Evolutionary conservation across 2,888 invertebrate species (phyloP), one percentile per base, ranked within the genome.

Genomic region (Cylindroiulus punctatus): DNA sequence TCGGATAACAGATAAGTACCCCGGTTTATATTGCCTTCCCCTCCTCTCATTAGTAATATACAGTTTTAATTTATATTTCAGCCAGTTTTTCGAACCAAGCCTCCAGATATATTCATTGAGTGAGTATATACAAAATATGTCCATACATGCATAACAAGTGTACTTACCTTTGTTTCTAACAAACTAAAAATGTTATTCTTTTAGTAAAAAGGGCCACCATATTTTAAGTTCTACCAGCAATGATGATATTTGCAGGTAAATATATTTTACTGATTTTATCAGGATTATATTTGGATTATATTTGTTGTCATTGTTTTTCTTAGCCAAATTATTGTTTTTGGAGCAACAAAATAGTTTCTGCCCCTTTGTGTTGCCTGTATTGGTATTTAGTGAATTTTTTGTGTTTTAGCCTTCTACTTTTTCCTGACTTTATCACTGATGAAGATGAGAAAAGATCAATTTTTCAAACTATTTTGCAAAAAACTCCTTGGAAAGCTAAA

Each of bases 401-500:
- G n/a, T n/a, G n/a, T 19, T 85, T 76, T 40, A 87, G 87, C 47
- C 57, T 87, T 36, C 19, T 14, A 12, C 84, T 84, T 81, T 84
- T 87, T 85, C 87, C 87, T 10, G 30, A 36, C n/a, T 87, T 86
- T 65, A 32, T 87, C 0, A 36, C 19, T 32, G 47, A 87, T 82
- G 32, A 17, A 42, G 84, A 65, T 12, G 57, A 22, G 26, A 40
- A 47, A n/a, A 81, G 81, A 19, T 22, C 26, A 42, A 19, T 44
- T 22, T 87, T 86, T 26, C 22, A n/a, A n/a, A 81, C 42, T 12
- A 57, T 87, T 32, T 19, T 47, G 17, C 32, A 57, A 5, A 19
- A 65, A n/a, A 19, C 17, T 0, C 1, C 82, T 26, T 87, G 87
- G 87, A 36, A 87, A 42, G 22, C 76, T 52, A 84, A 47, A 17